Percentiles rank a stretch among this genome's conserved stretches.
phyloP scores from a whole-genome alignment of 2,797 vertebrate species.

The Stomatorhinus walkeri region DNA sequence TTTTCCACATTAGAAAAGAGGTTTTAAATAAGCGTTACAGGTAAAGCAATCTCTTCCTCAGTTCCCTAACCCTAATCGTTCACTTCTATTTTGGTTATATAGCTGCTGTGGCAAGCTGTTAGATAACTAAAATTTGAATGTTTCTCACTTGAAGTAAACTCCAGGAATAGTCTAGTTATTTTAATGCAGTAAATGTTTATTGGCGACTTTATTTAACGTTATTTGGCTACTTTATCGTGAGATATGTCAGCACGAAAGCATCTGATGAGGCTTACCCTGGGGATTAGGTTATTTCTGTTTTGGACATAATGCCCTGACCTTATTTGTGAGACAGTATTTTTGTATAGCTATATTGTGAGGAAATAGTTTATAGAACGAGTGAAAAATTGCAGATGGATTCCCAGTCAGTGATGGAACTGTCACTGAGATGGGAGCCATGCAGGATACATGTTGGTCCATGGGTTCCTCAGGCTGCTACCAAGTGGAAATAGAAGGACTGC shows the following conservation, averaged over 20 bases:
- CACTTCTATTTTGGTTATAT: neutral
- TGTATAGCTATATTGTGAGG: neutral
- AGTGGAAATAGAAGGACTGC: neutral
- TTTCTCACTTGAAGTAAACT: neutral
- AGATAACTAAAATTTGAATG: neutral
- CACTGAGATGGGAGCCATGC: neutral
- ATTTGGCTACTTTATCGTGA: neutral
- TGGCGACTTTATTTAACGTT: neutral
- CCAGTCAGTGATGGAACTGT: neutral
- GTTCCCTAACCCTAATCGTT: neutral
- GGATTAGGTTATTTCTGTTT: neutral
- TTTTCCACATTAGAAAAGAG: neutral
- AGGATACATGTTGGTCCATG: neutral
- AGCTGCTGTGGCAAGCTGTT: neutral
- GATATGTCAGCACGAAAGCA: neutral
- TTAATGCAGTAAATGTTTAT: neutral
- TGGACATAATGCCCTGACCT: neutral
- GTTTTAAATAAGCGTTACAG: neutral
- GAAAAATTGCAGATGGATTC: neutral
- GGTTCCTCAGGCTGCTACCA: neutral
- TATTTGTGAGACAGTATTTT: neutral
- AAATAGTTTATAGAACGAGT: neutral
- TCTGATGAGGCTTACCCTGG: neutral
- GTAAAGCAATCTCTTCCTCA: neutral
- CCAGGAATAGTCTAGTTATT: neutral